Evolutionary conservation across 2,888 invertebrate species (phyloP).

Genomic region (Tenthredo notha): DNA sequence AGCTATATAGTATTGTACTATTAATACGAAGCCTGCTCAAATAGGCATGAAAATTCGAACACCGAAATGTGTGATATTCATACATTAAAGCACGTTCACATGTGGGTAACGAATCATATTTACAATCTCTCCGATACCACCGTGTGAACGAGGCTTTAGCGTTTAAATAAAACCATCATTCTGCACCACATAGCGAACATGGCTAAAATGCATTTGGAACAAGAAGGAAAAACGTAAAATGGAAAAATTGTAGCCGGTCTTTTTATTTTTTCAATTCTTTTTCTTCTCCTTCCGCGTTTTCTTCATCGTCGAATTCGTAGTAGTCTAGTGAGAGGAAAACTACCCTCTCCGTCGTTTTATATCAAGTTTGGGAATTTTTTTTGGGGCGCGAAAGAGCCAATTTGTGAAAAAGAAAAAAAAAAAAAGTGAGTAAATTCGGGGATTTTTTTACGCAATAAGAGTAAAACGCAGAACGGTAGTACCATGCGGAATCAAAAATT

Average conservation of each 20-base stretch:
- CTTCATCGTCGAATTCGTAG: background rate
- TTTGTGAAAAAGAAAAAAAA: background rate
- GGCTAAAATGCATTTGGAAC: background rate
- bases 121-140: background rate
- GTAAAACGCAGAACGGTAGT: background rate
- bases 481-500: constrained; percentile 12
- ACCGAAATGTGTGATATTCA: background rate
- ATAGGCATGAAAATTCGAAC: constrained; percentile 22
- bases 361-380: background rate
- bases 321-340: background rate
- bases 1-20: background rate
- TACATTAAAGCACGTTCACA: constrained; percentile 16
- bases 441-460: background rate
- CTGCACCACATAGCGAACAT: constrained; percentile 49
- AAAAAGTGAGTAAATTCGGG: background rate
- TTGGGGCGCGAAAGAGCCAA: background rate
- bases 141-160: constrained; percentile 42
- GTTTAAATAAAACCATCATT: constrained; percentile 18
- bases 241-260: background rate
- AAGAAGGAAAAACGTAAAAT: background rate
- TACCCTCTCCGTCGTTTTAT: background rate
- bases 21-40: background rate
- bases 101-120: background rate
- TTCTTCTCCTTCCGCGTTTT: background rate
- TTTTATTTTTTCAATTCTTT: background rate